Conservation (phyloP, 2,113 vertebrate species). For the Toxotes chatareus region DNA sequence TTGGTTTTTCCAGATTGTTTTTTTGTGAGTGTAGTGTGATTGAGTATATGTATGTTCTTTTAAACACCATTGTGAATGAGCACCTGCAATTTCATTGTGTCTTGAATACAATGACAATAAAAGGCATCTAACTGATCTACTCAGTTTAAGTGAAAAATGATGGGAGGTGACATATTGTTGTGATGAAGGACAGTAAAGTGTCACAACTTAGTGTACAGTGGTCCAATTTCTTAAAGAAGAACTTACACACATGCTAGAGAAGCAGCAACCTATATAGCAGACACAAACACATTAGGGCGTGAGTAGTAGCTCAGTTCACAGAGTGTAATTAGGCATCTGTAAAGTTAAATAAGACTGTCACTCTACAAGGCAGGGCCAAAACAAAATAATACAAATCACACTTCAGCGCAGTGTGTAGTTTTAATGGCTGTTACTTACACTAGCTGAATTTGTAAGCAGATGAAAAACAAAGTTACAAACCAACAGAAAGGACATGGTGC, state of each 20-base stretch:
- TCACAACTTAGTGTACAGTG: not conserved
- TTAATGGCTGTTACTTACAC: not conserved
- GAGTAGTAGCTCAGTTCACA: not conserved
- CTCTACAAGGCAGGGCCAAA: not conserved
- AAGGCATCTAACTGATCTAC: no score
- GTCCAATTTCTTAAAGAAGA: not conserved
- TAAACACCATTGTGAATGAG: no score
- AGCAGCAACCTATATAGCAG: not conserved
- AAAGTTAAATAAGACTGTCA: conserved; percentile 12
- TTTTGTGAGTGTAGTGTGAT: no score
- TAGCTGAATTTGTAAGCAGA: not conserved
- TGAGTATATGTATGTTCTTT: no score
- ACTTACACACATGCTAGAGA: not conserved
- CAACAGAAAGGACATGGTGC: not conserved
- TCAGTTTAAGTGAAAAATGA: not conserved
- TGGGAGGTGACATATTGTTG: not conserved
- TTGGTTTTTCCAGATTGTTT: no score
- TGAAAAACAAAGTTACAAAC: not conserved
- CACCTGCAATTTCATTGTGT: no score
- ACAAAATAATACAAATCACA: conserved; percentile 13
- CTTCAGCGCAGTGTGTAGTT: not conserved
- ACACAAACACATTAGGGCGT: not conserved
- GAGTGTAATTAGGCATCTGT: conserved; percentile 3
- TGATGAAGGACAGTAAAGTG: not conserved
- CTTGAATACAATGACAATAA: no score